Evolutionary conservation across 1,140 invertebrate species (phyloP), one percentile per base, ranked within the genome.

Genomic region (Drosophila littoralis): DNA sequence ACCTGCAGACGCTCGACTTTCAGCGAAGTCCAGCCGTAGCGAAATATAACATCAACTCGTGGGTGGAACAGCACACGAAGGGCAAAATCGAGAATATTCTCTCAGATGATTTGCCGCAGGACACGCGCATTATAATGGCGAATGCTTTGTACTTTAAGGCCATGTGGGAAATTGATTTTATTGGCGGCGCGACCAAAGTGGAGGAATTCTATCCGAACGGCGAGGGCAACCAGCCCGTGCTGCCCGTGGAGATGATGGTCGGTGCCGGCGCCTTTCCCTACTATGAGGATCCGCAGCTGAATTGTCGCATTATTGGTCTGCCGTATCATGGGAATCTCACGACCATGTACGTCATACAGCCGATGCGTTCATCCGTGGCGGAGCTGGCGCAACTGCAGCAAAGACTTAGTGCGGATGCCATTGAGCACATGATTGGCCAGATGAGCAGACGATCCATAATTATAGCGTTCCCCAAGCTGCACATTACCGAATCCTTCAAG

Each of bases 91-190:
- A 91, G 1, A 91, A 93, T 32, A 94, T 97, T 12, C 71, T 97
- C 0, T 46, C 79, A 2, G 81, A 93, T 1, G 68, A 82, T 2
- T 94, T 94, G 2, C 73, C 92, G 5, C 72, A 93, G 0, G 59
- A 75, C 0, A 97, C 96, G 0, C 93, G 92, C 22, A 90, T 96
- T 10, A 94, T 97, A 13, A 88, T 97, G n/a, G 94, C 95, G 7
- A 96, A 96, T 75, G 96, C 96, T 0, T 90, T 97, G 6, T 97
- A 97, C 70, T 97, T 97, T 61, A 96, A 95, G 78, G 96, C 95
- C 10, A 93, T 94, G 52, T 97, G 96, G 96, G 93, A 96, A 38
- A 93, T 93, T n/a, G 94, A 95, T 48, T 97, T 97, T 77, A 92
- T 94, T 7, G 76, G 86, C 0, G 86, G 91, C 2, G 75, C 96